Base-by-base conservation (phyloP, 2,888 invertebrate genomes). In the Scelioninae gen. 1 region DNA sequence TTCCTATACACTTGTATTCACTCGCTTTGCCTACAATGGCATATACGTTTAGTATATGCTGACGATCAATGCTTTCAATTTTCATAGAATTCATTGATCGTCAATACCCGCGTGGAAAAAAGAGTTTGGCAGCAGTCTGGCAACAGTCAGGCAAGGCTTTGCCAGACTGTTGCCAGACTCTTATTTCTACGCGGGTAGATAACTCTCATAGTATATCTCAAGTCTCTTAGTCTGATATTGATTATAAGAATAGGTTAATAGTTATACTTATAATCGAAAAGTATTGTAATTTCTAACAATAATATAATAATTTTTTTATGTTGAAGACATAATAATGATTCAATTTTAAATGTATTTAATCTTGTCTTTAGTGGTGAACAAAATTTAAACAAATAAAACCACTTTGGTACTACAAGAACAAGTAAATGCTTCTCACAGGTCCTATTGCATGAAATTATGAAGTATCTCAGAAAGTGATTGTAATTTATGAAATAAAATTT, bases 81-180 rank as follows among this genome's bases (percentile, higher is more conserved):
- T 62, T 31, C 45, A 45, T 62, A 45, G 45, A 45, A 62, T 62
- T 62, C 62, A 62, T 45, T 45, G 31, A 45, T 31, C 45, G 15
- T 45, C 62, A 45, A 45, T 45, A 38, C 13, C n/a, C n/a, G 31
- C 45, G 13, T n/a, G n/a, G n/a, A n/a, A n/a, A n/a, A n/a, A n/a
- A n/a, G n/a, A n/a, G n/a, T n/a, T n/a, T n/a, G n/a, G n/a, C n/a
- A n/a, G n/a, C n/a, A n/a, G n/a, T n/a, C n/a, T n/a, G n/a, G n/a
- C n/a, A n/a, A n/a, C n/a, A n/a, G n/a, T n/a, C n/a, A n/a, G n/a
- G n/a, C n/a, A n/a, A n/a, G n/a, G n/a, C n/a, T n/a, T n/a, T n/a
- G n/a, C n/a, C n/a, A n/a, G n/a, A n/a, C n/a, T n/a, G n/a, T n/a
- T n/a, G n/a, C n/a, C n/a, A n/a, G n/a, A n/a, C n/a, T n/a, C n/a